Percentiles rank a stretch among this genome's conserved stretches.
These are phyloP conservation scores for Tortricodes alternella DNA, from an alignment of 2,888 invertebrate species.

Conservation along the genomic window DNA sequence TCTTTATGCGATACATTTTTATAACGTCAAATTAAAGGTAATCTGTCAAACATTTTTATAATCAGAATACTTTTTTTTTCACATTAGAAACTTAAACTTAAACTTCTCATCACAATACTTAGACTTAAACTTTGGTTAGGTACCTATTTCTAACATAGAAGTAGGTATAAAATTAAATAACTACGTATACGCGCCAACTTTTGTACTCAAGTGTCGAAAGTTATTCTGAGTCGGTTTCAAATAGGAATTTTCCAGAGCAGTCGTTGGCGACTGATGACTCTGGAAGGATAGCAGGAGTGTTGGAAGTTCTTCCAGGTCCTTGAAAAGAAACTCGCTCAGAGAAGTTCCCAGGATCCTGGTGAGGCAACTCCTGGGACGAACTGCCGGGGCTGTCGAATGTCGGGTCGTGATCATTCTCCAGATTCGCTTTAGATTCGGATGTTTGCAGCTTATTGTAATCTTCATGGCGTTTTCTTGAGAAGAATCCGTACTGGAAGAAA, in stretches of 20 bases:
- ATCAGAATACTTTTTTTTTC: no score
- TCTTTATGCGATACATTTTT: no score
- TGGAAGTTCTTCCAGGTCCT: constrained; percentile 31
- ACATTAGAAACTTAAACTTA: no score
- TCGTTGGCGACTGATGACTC: background rate
- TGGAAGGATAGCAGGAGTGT: background rate
- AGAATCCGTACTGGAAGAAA: constrained; percentile 60
- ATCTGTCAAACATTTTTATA: no score
- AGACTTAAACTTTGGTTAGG: no score
- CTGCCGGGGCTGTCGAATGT: constrained; percentile 32
- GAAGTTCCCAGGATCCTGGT: no score
- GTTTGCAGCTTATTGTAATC: constrained; percentile 55
- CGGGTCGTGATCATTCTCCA: background rate
- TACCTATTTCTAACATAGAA: no score
- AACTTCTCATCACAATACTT: no score
- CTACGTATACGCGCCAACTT: no score
- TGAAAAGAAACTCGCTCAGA: constrained; percentile 10
- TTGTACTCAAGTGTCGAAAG: no score
- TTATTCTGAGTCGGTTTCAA: constrained; percentile 19
- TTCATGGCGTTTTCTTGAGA: constrained; percentile 53
- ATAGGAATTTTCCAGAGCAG: constrained; percentile 6
- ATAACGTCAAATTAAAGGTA: no score
- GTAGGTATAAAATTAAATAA: no score
- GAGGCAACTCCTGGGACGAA: background rate
- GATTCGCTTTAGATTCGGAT: constrained; percentile 34